Base-by-base conservation (phyloP, 2,113 vertebrate species). In the Chaetura pelagica region DNA sequence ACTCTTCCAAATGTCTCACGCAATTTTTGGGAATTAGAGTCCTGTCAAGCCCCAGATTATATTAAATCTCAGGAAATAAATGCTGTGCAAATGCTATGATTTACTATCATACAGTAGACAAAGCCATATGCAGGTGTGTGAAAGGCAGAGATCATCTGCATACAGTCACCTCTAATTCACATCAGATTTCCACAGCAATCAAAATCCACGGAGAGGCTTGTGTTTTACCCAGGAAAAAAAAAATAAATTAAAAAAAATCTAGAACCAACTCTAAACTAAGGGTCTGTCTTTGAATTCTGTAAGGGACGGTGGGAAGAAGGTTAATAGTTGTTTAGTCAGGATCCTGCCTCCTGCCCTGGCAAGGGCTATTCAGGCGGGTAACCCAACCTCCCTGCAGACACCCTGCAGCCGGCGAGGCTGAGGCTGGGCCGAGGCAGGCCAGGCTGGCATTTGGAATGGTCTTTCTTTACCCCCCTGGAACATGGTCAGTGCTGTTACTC, bases 381-480 rank as follows among this genome's bases (percentile, higher is more conserved):
- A 96, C 74, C 67, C 2, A 17, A 94, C 78, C 92, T 75, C 32
- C 9, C 49, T 15, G 57, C 14, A 24, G 91, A 40, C 63, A 68
- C 59, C 30, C 64, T 69, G 22, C 46, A 93, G 94, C 55, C 66
- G 73, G 30, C 7, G 3, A 59, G 35, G 51, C 34, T 44, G 73
- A 78, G 55, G 49, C 74, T 71, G 79, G 95, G 95, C 86, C 4
- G 58, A 49, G 59, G 66, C 61, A 90, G 96, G 96, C 96, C 49
- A 20, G 68, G 84, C 89, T 94, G 94, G 66, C 93, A 96, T 48
- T 85, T 42, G 91, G 90, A 77, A 75, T 67, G n/a, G 32, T 64
- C 88, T 96, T 95, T 93, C 46, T 27, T 97, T 97, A 94, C 87
- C 89, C 54, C 83, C 72, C 80, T 29, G 23, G 89, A 98, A 92